Conservation (phyloP, 2,888 invertebrate genomes). For the Boloria selene region DNA sequence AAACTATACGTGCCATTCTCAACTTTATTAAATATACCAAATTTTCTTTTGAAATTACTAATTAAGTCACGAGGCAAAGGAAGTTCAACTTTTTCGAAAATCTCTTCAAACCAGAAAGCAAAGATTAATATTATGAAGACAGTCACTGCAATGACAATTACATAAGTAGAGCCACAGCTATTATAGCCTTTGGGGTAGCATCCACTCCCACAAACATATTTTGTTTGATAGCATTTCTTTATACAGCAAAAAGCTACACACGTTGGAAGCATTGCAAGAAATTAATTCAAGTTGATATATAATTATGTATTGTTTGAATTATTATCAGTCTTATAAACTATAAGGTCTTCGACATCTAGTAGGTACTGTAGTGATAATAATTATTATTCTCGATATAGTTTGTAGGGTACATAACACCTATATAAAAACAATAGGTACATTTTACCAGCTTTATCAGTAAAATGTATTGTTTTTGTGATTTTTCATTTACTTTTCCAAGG, state of each 20-base stretch:
- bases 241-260: constrained; percentile 44
- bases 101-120: constrained; percentile 46
- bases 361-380: constrained; percentile 46
- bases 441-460: background rate
- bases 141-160: constrained; percentile 40
- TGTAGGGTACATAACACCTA: constrained; percentile 47
- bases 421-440: too few species aligned
- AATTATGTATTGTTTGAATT: constrained; percentile 47
- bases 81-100: constrained; percentile 41
- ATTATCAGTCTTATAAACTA: constrained; percentile 47
- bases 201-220: constrained; percentile 28
- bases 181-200: constrained; percentile 30
- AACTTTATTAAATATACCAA: constrained; percentile 11
- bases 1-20: constrained; percentile 12
- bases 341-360: constrained; percentile 51
- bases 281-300: constrained; percentile 45
- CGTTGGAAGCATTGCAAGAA: constrained; percentile 46
- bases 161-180: constrained; percentile 40
- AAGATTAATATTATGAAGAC: constrained; percentile 44
- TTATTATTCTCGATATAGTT: constrained; percentile 44
- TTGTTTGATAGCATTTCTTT: constrained; percentile 42
- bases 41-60: constrained; percentile 23
- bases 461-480: constrained; percentile 1
- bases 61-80: constrained; percentile 41
- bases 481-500: constrained; percentile 7